A percentile compares a stretch with the other conserved stretches of the same genome.
These are phyloP conservation scores for Colostygia pectinataria DNA, from an alignment of 2,888 invertebrate species.

Conservation along the genomic window DNA sequence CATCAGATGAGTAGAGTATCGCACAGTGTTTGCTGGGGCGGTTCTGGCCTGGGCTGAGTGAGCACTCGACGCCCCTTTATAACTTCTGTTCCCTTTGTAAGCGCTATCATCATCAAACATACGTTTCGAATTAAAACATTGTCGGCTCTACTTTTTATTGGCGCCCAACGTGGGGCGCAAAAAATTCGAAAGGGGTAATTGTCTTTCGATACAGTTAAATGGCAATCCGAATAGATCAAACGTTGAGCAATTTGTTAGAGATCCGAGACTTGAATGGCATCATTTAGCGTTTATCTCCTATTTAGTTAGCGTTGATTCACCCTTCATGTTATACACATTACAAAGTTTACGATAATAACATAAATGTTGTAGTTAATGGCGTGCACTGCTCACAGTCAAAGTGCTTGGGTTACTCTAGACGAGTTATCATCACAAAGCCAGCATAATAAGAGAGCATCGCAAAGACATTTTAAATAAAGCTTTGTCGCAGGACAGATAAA, in stretches of 20 bases:
- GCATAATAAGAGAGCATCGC: constrained; percentile 41
- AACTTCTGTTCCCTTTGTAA: constrained; percentile 73
- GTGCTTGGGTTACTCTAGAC: constrained; percentile 33
- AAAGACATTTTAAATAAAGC: constrained; percentile 55
- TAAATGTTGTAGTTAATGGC: constrained; percentile 43
- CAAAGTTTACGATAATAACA: too few relatives aligned
- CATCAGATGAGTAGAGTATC: constrained; percentile 23
- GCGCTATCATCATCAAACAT: constrained; percentile 67
- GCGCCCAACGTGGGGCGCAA: constrained; percentile 54
- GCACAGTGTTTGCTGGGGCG: constrained; percentile 26
- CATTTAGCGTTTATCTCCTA: too few relatives aligned
- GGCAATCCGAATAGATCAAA: constrained; percentile 17
- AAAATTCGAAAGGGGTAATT: constrained; percentile 33
- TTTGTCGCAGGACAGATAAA: constrained; percentile 49
- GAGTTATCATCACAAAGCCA: constrained; percentile 36
- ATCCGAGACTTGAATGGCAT: too few relatives aligned
- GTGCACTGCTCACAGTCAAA: constrained; percentile 29
- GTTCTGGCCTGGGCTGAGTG: constrained; percentile 33
- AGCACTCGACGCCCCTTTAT: constrained; percentile 73
- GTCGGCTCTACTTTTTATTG: constrained; percentile 55
- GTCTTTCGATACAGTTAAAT: constrained; percentile 25
- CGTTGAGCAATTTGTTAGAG: constrained; percentile 6
- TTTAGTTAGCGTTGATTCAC: background rate
- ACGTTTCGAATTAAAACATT: constrained; percentile 73
- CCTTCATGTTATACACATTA: constrained; percentile 11